Evolutionary conservation across 2,888 invertebrate species (phyloP), one percentile per base, ranked within the genome.

Genomic region (Pasiphila rectangulata): DNA sequence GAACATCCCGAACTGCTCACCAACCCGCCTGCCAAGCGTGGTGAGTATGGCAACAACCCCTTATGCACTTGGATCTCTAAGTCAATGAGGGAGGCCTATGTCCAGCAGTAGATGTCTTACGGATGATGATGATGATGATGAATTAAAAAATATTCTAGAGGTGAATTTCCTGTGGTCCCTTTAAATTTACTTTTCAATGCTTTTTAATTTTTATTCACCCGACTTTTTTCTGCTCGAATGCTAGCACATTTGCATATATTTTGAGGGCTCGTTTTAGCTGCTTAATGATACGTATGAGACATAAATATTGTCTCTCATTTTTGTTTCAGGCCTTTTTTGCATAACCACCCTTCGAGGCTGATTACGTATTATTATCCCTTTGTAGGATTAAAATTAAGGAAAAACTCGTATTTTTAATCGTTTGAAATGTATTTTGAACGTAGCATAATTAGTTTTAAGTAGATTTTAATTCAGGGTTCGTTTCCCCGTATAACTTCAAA

Each of bases 221-320:
- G 38, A 42, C 49, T 30, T 56, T 55, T 59, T 57, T 51, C 40
- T 47, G 36, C 44, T 38, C 54, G 63, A 63, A 61, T 63, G 59
- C 59, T n/a, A 61, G 61, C 51, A 59, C 71, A 79, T 81, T 82
- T 82, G 79, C 81, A 82, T 80, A 75, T 64, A 78, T 67, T 79
- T 78, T 72, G 79, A 67, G 78, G 75, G 66, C 73, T 76, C 75
- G 67, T 71, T 75, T 79, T 67, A 63, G 63, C 69, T 78, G 81
- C 74, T 77, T 77, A 83, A 82, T 82, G 81, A 71, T 63, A 74
- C 81, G 81, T 76, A 67, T 64, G 73, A 71, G 76, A 64, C 67
- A 82, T 81, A 79, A 81, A 82, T 82, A 81, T 78, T 76, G 75
- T 75, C 72, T 71, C 69, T 69, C 69, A 59, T 73, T 76, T 75